These are phyloP conservation scores for Perca flavescens DNA, from an alignment of 2,113 vertebrate species.

Conservation along the genomic window DNA sequence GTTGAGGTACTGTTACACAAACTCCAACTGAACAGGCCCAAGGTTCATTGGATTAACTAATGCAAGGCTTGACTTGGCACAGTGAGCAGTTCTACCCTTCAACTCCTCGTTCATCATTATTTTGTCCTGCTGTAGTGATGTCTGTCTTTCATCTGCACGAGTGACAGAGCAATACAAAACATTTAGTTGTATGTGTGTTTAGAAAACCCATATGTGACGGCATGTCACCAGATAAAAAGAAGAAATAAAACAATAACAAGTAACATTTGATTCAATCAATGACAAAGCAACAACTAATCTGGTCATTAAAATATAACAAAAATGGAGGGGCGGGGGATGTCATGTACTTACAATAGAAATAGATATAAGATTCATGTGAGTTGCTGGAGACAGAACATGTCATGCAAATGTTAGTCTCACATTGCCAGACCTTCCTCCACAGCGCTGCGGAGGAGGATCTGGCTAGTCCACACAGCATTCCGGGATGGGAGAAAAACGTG, in stretches of 20 bases:
- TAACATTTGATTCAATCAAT: not conserved
- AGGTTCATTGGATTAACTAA: not conserved
- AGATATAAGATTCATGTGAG: not conserved
- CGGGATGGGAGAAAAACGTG: too few relatives aligned
- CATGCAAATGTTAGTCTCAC: not conserved
- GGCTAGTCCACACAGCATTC: too few relatives aligned
- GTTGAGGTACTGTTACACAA: conserved; percentile 4
- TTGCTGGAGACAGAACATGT: not conserved
- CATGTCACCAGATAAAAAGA: too few relatives aligned
- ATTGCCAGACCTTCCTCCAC: too few relatives aligned
- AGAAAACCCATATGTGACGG: too few relatives aligned
- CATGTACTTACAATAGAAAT: not conserved
- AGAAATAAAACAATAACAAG: not conserved
- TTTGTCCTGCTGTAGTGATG: not conserved
- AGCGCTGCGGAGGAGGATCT: too few relatives aligned
- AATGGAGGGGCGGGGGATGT: not conserved
- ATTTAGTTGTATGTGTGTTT: too few relatives aligned
- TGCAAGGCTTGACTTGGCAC: conserved; percentile 2
- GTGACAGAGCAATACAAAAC: not conserved
- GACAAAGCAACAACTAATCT: not conserved
- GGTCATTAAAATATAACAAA: not conserved
- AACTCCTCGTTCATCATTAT: not conserved
- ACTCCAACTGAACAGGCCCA: not conserved
- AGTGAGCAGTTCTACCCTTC: not conserved
- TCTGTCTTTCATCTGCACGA: not conserved